Evolutionary conservation across 2,113 vertebrate genomes (phyloP).

Genomic region (Equus przewalskii): DNA sequence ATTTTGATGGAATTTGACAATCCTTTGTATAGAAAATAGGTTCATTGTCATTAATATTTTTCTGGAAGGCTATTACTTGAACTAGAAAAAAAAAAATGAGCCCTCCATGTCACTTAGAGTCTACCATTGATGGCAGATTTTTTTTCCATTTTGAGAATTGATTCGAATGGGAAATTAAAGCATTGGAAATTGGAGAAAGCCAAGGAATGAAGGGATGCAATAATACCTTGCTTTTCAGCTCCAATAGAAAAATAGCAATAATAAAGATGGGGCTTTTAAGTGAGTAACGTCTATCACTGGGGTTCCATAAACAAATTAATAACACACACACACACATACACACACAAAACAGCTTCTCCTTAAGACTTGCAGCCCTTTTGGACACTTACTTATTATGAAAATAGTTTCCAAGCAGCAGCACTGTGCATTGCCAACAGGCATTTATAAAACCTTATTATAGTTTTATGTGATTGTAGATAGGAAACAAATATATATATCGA

Average conservation of each 20-base stretch:
- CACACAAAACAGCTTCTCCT: not conserved
- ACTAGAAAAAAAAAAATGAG: not conserved
- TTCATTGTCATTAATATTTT: not conserved
- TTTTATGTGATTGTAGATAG: slow-evolving; percentile 17
- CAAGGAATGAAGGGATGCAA: not conserved
- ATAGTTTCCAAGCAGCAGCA: slow-evolving; percentile 32
- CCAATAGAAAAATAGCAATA: not conserved
- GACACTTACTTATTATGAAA: slow-evolving; percentile 16
- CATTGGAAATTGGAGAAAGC: not conserved
- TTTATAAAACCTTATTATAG: slow-evolving; percentile 59
- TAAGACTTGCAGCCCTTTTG: not conserved
- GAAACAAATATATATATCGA: not conserved
- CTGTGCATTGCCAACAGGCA: not conserved
- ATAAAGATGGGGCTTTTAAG: not conserved
- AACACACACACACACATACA: too few relatives aligned
- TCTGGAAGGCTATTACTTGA: not conserved
- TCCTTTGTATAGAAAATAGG: slow-evolving; percentile 1
- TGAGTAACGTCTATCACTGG: not conserved
- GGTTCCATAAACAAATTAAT: not conserved
- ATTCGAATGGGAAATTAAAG: slow-evolving; percentile 49
- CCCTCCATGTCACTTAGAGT: not conserved
- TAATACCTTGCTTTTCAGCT: not conserved
- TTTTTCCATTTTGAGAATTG: not conserved
- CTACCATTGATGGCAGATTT: not conserved
- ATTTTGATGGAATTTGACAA: slow-evolving; percentile 21